Conservation (phyloP, 2,888 invertebrate genomes). For the Antheraea yamamai region DNA sequence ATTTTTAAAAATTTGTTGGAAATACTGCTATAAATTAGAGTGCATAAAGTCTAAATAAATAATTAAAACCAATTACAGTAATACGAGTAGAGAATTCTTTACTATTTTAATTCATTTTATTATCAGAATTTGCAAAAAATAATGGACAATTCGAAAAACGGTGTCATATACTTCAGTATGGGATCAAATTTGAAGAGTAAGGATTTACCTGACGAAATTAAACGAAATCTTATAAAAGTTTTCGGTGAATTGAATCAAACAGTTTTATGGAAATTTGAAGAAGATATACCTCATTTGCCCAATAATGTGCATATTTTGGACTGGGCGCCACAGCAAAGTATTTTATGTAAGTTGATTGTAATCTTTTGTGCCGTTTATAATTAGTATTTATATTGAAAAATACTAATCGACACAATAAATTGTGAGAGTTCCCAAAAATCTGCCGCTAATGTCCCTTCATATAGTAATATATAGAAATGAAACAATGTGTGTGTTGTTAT, state of each 20-base stretch:
- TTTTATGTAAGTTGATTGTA: constrained; percentile 44
- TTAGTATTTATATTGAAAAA: too few relatives aligned
- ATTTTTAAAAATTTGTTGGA: too few relatives aligned
- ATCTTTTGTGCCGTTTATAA: too few relatives aligned
- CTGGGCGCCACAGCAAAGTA: constrained; percentile 64
- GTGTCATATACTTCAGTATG: constrained; percentile 62
- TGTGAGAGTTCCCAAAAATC: too few relatives aligned
- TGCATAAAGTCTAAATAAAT: too few relatives aligned
- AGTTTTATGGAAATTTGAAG: constrained; percentile 73
- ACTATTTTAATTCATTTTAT: neutral
- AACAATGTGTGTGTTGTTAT: too few relatives aligned
- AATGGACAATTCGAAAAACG: constrained; percentile 50
- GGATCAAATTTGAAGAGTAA: constrained; percentile 55
- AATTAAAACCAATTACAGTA: too few relatives aligned
- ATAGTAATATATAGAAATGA: too few relatives aligned
- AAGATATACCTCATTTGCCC: constrained; percentile 47
- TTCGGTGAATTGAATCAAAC: constrained; percentile 64
- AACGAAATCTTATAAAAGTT: constrained; percentile 47
- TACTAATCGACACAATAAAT: too few relatives aligned
- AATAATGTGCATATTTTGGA: constrained; percentile 64
- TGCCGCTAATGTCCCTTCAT: too few relatives aligned
- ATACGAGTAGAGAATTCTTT: too few relatives aligned
- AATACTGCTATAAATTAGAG: too few relatives aligned
- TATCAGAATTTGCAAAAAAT: constrained; percentile 50
- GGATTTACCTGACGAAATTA: constrained; percentile 43